Conservation (phyloP, 2,797 vertebrate genomes). For the Gymnopithys bicolor region DNA sequence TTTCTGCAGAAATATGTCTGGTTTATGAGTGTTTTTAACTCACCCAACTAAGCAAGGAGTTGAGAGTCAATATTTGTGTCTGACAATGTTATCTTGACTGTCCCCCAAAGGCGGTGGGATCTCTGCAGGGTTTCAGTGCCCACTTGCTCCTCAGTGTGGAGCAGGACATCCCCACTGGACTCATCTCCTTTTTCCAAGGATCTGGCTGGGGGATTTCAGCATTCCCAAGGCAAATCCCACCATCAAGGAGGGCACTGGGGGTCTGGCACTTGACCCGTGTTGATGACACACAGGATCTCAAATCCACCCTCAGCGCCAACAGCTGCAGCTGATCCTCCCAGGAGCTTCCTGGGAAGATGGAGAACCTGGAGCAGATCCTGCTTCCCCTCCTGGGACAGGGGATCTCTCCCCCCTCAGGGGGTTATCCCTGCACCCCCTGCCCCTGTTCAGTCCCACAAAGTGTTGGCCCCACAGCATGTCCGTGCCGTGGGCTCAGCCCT, state of each 20-base stretch:
- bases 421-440: not conserved
- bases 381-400: not conserved
- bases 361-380: not conserved
- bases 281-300: not conserved
- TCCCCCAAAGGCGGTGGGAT: not conserved
- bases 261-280: rapidly evolving
- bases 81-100: not conserved
- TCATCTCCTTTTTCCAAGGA: not conserved
- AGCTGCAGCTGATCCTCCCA: not conserved
- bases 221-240: not conserved
- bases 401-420: not conserved
- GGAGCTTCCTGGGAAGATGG: not conserved
- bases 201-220: not conserved
- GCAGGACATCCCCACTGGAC: not conserved
- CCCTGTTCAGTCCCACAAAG: rapidly evolving
- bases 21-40: not conserved
- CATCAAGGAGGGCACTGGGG: not conserved
- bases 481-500: not conserved
- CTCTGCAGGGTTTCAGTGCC: not conserved
- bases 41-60: rapidly evolving
- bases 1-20: not conserved
- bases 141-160: not conserved
- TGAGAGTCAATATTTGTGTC: not conserved
- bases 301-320: not conserved
- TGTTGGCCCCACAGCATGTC: not conserved